A percentile compares a stretch with the other conserved stretches of the same genome.
phyloP scores from a whole-genome alignment of 1,140 invertebrate genomes.

The Brachionus rubens region DNA sequence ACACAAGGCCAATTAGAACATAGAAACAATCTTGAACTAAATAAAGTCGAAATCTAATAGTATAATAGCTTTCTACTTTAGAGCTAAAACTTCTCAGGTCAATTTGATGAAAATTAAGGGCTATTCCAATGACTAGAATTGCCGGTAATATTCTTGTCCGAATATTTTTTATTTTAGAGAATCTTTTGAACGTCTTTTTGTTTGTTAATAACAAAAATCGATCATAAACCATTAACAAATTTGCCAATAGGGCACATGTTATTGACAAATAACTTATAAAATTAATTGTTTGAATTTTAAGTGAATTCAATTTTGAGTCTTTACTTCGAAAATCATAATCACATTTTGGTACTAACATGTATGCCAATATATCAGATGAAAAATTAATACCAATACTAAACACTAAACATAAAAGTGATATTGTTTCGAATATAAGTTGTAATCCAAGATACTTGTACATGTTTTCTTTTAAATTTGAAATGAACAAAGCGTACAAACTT shows the following conservation, averaged over 20 bases:
- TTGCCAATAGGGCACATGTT: background rate
- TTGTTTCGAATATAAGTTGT: background rate
- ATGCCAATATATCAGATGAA: background rate
- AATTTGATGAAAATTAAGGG: background rate
- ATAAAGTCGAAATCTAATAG: background rate
- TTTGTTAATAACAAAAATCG: background rate
- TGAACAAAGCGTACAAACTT: background rate
- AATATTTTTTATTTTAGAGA: background rate
- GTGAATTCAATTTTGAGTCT: background rate
- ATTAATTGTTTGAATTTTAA: background rate
- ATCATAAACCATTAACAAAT: background rate
- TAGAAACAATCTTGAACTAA: background rate
- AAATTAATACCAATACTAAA: background rate
- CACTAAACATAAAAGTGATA: background rate
- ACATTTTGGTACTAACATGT: background rate
- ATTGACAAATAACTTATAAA: background rate
- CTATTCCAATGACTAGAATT: background rate
- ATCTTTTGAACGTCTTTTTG: background rate
- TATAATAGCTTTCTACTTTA: too few species aligned
- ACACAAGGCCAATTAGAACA: background rate
- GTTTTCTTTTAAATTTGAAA: constrained; percentile 1
- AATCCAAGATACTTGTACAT: background rate
- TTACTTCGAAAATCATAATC: background rate
- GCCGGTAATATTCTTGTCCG: background rate
- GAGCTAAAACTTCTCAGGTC: background rate